These are phyloP conservation scores for Boulengeromyrus knoepffleri DNA, from an alignment of 2,113 vertebrate species.

Conservation along the genomic window DNA sequence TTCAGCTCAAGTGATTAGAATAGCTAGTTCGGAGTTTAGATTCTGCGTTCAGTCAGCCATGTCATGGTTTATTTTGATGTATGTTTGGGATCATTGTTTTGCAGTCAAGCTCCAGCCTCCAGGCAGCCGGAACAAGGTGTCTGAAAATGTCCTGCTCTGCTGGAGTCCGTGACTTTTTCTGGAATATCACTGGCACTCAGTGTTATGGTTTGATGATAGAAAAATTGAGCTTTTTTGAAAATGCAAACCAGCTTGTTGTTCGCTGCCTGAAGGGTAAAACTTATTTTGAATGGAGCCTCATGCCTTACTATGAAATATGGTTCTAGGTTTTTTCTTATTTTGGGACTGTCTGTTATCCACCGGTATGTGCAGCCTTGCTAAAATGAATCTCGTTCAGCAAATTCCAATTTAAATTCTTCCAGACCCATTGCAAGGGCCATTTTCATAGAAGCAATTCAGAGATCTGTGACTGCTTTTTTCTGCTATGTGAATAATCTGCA, in stretches of 20 bases:
- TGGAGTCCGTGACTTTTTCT: background rate
- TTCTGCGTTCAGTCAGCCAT: background rate
- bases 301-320: background rate
- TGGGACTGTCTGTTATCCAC: background rate
- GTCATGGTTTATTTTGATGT: background rate
- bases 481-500: background rate
- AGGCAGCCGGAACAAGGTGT: background rate
- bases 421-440: background rate
- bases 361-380: background rate
- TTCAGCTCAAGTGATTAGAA: background rate
- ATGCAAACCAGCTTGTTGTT: background rate
- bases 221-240: background rate
- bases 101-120: background rate
- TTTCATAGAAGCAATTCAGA: background rate
- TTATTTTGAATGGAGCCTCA: slow-evolving; percentile 2
- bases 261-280: background rate
- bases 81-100: background rate
- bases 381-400: background rate
- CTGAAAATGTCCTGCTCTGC: background rate
- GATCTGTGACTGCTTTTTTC: background rate
- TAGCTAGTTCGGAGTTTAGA: background rate
- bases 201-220: background rate
- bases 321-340: background rate
- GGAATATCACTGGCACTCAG: background rate
- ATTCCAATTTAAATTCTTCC: background rate